Conservation (phyloP, 2,797 vertebrate species). For the Antrozous pallidus region DNA sequence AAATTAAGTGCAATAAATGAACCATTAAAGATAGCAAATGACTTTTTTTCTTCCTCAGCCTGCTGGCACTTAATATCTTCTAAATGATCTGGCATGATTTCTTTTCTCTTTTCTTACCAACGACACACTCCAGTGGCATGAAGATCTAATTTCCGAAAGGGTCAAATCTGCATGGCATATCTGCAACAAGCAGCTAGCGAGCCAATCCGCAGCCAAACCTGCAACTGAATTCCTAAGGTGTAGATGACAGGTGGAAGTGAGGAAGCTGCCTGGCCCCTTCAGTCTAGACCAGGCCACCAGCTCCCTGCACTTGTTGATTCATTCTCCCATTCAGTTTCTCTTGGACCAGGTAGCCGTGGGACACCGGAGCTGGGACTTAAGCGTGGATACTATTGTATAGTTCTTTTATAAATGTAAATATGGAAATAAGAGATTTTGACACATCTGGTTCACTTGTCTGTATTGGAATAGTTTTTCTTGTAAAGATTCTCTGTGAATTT, state of each 20-base stretch:
- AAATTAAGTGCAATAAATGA: slow-evolving; percentile 89
- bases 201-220: slow-evolving; percentile 79
- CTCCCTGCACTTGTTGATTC: slow-evolving; percentile 53
- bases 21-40: slow-evolving; percentile 81
- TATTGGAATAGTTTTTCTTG: slow-evolving; percentile 80
- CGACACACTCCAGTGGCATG: slow-evolving; percentile 89
- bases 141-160: slow-evolving; percentile 88
- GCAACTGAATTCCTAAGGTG: slow-evolving; percentile 57
- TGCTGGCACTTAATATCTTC: slow-evolving; percentile 83
- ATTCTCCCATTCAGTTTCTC: slow-evolving; percentile 34
- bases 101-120: slow-evolving; percentile 83
- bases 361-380: slow-evolving; percentile 73
- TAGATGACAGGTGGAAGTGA: slow-evolving; percentile 33
- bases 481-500: slow-evolving; percentile 81
- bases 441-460: slow-evolving; percentile 85
- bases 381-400: slow-evolving; percentile 67
- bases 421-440: slow-evolving; percentile 85
- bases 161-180: slow-evolving; percentile 92
- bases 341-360: slow-evolving; percentile 69
- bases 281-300: not conserved
- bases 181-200: slow-evolving; percentile 79
- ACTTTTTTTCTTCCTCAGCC: slow-evolving; percentile 71
- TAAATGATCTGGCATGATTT: slow-evolving; percentile 91
- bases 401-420: slow-evolving; percentile 84
- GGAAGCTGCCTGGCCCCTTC: slow-evolving; percentile 48